phyloP scores from a whole-genome alignment of 2,113 vertebrate genomes.

The Cromileptes altivelis region DNA sequence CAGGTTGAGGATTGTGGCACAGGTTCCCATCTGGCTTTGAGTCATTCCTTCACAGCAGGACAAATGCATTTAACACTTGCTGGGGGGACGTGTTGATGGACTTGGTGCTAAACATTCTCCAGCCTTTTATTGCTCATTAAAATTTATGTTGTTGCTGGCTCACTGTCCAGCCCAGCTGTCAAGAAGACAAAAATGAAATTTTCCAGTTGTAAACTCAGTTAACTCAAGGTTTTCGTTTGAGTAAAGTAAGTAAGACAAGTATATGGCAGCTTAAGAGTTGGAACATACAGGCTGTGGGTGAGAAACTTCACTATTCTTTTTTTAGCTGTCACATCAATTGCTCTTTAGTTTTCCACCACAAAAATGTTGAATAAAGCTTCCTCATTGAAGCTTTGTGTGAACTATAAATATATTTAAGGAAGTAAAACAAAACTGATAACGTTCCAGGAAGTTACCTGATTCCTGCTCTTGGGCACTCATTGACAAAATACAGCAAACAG shows the following conservation, averaged over 20 bases:
- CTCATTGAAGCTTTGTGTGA: constrained; percentile 7
- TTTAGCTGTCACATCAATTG: background rate
- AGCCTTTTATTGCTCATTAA: constrained; percentile 1
- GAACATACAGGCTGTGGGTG: background rate
- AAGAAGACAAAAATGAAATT: background rate
- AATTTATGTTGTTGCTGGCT: background rate
- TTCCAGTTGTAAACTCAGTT: background rate
- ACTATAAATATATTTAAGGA: constrained; percentile 36
- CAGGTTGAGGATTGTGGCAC: background rate
- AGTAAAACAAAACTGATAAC: constrained; percentile 19
- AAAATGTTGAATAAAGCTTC: constrained; percentile 15
- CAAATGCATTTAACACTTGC: background rate
- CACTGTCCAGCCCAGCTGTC: background rate
- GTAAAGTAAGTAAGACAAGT: background rate
- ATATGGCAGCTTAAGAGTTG: background rate
- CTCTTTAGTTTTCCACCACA: background rate
- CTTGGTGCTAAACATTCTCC: background rate
- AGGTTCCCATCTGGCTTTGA: background rate
- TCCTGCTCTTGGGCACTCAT: constrained; percentile 6
- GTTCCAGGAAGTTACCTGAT: constrained; percentile 51
- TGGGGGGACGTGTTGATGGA: background rate
- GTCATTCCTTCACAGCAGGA: background rate
- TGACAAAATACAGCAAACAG: background rate
- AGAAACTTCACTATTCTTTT: background rate
- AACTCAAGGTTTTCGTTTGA: background rate